These are phyloP conservation scores for Drosophila sulfurigaster DNA, from an alignment of 1,140 invertebrate genomes.

Conservation along the genomic window DNA sequence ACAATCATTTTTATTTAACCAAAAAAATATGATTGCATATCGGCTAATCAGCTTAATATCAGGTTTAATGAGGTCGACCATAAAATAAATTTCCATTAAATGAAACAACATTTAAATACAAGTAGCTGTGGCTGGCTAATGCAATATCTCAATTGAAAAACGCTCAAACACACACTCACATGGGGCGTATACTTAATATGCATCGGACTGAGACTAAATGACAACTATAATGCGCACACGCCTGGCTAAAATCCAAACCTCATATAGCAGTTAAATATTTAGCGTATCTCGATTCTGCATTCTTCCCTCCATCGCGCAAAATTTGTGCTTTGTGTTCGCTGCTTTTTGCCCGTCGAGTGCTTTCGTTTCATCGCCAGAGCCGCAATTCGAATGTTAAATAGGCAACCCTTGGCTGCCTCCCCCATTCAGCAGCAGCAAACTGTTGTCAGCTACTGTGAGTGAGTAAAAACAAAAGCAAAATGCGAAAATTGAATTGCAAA, in stretches of 20 bases:
- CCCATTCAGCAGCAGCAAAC: background rate
- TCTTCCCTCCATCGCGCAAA: conserved; percentile 1
- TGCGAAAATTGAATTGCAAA: conserved; percentile 75
- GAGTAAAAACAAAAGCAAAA: conserved; percentile 45
- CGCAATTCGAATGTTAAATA: conserved; percentile 57
- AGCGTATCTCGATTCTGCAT: conserved; percentile 33
- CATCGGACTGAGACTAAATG: background rate
- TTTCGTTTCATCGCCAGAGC: conserved; percentile 40
- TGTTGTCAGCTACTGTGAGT: conserved; percentile 10
- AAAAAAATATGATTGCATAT: no score
- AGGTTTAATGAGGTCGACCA: conserved; percentile 12
- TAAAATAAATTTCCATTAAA: conserved; percentile 2
- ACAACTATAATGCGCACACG: conserved; percentile 22
- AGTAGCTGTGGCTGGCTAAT: background rate
- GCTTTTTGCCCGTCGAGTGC: conserved; percentile 5
- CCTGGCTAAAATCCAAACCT: conserved; percentile 1
- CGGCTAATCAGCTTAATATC: conserved; percentile 1
- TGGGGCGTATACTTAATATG: conserved; percentile 24
- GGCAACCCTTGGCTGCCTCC: background rate
- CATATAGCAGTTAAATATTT: conserved; percentile 34
- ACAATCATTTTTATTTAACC: no score
- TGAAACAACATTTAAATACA: background rate
- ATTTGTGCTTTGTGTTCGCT: background rate
- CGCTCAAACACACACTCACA: background rate
- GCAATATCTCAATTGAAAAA: background rate